Base-by-base conservation (phyloP, 2,113 vertebrate species). In the western clawed frog (Xenopus tropicalis) region DNA sequence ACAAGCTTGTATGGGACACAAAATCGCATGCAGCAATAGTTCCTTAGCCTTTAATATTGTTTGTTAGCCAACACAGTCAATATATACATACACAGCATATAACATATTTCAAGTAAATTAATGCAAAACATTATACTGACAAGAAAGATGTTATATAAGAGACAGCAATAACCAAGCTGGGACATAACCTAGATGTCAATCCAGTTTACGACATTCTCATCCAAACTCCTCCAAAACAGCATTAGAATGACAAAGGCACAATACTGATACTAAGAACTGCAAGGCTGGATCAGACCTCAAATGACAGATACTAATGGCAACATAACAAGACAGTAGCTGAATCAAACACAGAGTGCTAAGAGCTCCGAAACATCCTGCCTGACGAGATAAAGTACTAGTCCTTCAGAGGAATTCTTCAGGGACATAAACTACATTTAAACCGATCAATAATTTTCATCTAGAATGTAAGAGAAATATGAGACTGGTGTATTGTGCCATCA, bases 391-490 rank as follows among this genome's bases (percentile, higher is more conserved):
- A 75, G 66, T 43, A 54, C 20, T 43, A 52, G 52, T 56, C 56
- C 43, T 57, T 59, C 5, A 67, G 54, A 57, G 16, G 54, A 75
- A 69, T 61, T 48, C 73, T 54, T 51, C 10, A 37, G 73, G 46
- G 66, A 76, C 46, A 56, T 69, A 69, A 43, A 69, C 66, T 44
- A 61, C 66, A 69, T 69, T 76, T 69, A 63, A 63, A 63, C 29
- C 19, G 48, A 76, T 76, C 73, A 76, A 76, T 76, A 76, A 69
- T 63, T 62, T 69, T 69, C 73, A 76, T 76, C 29, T 76, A 48
- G 66, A 63, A 42, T 62, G 57, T 12, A 63, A 69, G 66, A 24
- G 72, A 74, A 61, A 74, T 63, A 76, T 69, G 66, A 69, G 58
- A 24, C 67, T 52, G 42, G 66, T 25, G 66, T 51, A 63, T 63